Evolutionary conservation across 2,888 invertebrate genomes (phyloP), one percentile per base, ranked within the genome.

Genomic region (Drosophila fulvimacula): DNA sequence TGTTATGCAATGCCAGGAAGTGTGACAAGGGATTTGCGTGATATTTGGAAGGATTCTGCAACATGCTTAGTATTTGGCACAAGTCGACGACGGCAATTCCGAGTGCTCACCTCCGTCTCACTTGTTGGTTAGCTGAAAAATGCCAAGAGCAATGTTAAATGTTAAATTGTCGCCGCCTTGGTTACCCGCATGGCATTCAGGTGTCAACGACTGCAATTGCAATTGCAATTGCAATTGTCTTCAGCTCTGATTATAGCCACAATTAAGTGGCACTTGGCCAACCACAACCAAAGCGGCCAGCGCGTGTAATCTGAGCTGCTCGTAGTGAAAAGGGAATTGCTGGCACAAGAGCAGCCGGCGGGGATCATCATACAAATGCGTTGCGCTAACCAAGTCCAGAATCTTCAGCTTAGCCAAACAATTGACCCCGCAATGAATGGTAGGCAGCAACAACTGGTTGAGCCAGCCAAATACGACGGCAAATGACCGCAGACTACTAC

Each of bases 21-120:
- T 93, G 93, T 73, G 92, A 92, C 81, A 93, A 90, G 67, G 93
- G 92, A 91, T 92, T 93, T 73, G 92, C 90, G 86, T 93, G 93
- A 87, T 92, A 93, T 90, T 93, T 93, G 52, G 92, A 92, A 77
- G 92, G 92, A 90, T 92, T 91, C 80, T 93, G 93, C 81, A 93
- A 88, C 93, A 93, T 93, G 86, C 85, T 92, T 81, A 67, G 64
- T 72, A 79, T 84, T 79, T 76, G 57, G 46, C 81, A 70, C 85
- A 70, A 67, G 30, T 38, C 41, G 21, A 24, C 49, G 53, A 39
- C 44, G 17, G 34, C 56, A 52, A 55, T 51, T 56, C 48, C 51
- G 39, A 49, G 56, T 65, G 61, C 38, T 56, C 71, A 59, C 55
- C 64, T 49, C 39, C 66, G 51, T 55, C 55, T 61, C 69, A 58